These are phyloP conservation scores for Erythrolamprus reginae DNA, from an alignment of 2,113 vertebrate species.

Conservation along the genomic window DNA sequence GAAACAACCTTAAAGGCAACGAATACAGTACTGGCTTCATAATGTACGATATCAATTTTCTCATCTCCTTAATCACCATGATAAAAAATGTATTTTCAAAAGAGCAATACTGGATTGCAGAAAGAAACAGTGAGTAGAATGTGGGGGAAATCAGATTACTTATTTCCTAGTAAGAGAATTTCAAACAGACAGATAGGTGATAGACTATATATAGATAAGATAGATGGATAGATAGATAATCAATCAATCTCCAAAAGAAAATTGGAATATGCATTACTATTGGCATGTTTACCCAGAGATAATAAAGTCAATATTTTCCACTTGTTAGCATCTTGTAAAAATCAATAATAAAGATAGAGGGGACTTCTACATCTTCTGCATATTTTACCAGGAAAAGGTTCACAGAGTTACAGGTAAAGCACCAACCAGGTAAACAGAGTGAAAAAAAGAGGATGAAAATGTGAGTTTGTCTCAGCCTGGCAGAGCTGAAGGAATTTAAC, in stretches of 20 bases:
- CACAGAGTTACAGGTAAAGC: not conserved
- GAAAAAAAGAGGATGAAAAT: not conserved
- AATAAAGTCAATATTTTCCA: not conserved
- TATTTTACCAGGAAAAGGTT: not conserved
- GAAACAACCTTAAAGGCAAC: not conserved
- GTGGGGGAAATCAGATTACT: not conserved
- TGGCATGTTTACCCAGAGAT: not conserved
- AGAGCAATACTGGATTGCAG: not conserved
- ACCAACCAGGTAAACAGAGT: not conserved
- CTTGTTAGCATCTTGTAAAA: not conserved
- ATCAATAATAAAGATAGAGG: not conserved
- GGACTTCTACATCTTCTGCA: not conserved
- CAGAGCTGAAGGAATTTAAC: not conserved
- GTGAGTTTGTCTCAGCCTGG: not conserved
- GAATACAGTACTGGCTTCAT: not conserved
- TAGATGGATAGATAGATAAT: no score
- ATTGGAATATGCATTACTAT: not conserved
- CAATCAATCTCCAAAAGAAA: not conserved
- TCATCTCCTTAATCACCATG: not conserved
- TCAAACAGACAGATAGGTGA: no score
- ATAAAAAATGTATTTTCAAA: not conserved
- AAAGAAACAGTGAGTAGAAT: not conserved
- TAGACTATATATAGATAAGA: no score
- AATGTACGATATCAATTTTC: not conserved
- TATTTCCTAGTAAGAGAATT: not conserved